phyloP scores from a whole-genome alignment of 2,113 vertebrate species.

The Bos taurus region ARS-UCD2.0 NC_037349.1:6313501-6314000 shows the following conservation, averaged over 20 bases:
- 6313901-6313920: neutral
- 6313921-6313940: rapidly evolving
- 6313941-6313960: neutral
- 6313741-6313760: neutral
- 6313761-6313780: neutral
- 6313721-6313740: neutral
- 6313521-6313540: rapidly evolving
- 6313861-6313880: neutral
- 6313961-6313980: neutral
- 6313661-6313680: neutral
- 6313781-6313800: neutral
- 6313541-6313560: neutral
- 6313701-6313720: neutral
- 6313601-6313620: neutral
- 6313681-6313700: neutral
- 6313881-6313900: neutral
- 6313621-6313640: neutral
- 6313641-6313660: neutral
- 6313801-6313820: neutral
- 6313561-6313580: neutral
- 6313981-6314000: neutral
- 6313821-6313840: neutral
- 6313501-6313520: neutral
- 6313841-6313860: neutral
- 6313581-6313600: neutral